Evolutionary conservation across 1,140 invertebrate species (phyloP), one percentile per base, ranked within the genome.

Genomic region (Batillaria attramentaria): DNA sequence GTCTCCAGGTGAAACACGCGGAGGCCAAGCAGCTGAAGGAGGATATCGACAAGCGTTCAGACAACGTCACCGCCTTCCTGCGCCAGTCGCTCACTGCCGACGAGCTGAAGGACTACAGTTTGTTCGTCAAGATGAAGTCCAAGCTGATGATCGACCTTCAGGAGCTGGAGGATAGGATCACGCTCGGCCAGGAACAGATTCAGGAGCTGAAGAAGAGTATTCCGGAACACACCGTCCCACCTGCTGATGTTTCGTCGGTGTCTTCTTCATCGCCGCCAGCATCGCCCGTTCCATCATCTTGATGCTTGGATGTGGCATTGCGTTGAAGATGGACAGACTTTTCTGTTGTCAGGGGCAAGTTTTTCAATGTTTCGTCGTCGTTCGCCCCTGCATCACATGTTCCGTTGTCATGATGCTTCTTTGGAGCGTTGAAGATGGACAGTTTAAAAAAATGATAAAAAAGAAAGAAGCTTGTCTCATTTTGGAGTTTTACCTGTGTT

Each of bases 41-140:
- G 76, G 95, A 95, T 88, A 97, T 97, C 80, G 96, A 97, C 88
- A 93, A 94, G 69, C 93, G 96, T 37, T 95, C 95, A 84, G 91
- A 93, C n/a, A 94, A 93, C 87, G 94, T 97, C 18, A 94, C 94
- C 10, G 93, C 93, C 42, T 94, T 96, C 77, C 92, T 97, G 62
- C 92, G 93, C 73, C 94, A 95, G 88, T 95, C 95, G 90, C 92
- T 97, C 75, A 93, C 93, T 78, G 92, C 93, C 24, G 94, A 95
- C 70, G 94, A 96, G 85, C 95, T 94, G 88, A 94, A 94, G 35
- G 95, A 97, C 85, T 97, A 96, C 87, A 94, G 95, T 84, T 95
- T 96, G 88, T 97, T 96, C 89, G 95, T 97, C 84, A 95, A 95
- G 86, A 97, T 96, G 95, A 97, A 97, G 92, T 95, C 95, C n/a